Conservation (phyloP, 2,113 vertebrate species). For the Colistium nudipinnis region DNA sequence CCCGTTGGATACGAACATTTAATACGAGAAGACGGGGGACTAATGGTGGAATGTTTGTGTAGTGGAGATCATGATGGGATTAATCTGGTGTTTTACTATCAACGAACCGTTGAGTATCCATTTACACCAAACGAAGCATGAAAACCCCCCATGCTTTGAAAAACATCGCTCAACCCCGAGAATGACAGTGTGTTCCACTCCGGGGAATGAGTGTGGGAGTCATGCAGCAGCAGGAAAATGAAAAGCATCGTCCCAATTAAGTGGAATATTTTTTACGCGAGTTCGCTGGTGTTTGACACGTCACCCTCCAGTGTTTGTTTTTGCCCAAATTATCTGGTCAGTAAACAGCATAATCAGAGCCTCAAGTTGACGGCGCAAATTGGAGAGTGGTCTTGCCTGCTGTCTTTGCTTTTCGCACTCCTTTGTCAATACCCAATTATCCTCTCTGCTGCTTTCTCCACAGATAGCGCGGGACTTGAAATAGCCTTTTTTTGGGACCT, state of each 20-base stretch:
- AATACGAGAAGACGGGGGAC: not conserved
- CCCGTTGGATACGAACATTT: not conserved
- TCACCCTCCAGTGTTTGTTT: slow-evolving; percentile 68
- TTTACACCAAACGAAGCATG: slow-evolving; percentile 37
- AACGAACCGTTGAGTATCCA: slow-evolving; percentile 53
- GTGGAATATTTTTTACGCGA: slow-evolving; percentile 39
- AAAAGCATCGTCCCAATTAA: slow-evolving; percentile 40
- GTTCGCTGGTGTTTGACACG: slow-evolving; percentile 39
- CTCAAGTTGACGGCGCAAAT: slow-evolving; percentile 76
- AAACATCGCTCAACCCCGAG: slow-evolving; percentile 28
- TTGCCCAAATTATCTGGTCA: slow-evolving; percentile 77
- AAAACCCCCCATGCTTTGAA: slow-evolving; percentile 21
- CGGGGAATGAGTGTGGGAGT: slow-evolving; percentile 34
- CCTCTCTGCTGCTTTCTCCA: slow-evolving; percentile 63
- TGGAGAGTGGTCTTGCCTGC: slow-evolving; percentile 63
- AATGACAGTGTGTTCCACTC: slow-evolving; percentile 48
- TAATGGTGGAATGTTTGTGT: slow-evolving; percentile 11
- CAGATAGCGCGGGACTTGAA: slow-evolving; percentile 67
- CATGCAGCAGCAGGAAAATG: slow-evolving; percentile 17
- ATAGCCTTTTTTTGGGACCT: slow-evolving; percentile 61
- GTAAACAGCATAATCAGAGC: slow-evolving; percentile 78
- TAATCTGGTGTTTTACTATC: slow-evolving; percentile 48
- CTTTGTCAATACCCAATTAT: slow-evolving; percentile 84
- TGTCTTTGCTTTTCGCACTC: slow-evolving; percentile 68
- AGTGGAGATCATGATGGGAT: slow-evolving; percentile 1